These are phyloP conservation scores for Microcebus lehilahytsara DNA, from an alignment of 2,113 vertebrate species.

Conservation along the genomic window DNA sequence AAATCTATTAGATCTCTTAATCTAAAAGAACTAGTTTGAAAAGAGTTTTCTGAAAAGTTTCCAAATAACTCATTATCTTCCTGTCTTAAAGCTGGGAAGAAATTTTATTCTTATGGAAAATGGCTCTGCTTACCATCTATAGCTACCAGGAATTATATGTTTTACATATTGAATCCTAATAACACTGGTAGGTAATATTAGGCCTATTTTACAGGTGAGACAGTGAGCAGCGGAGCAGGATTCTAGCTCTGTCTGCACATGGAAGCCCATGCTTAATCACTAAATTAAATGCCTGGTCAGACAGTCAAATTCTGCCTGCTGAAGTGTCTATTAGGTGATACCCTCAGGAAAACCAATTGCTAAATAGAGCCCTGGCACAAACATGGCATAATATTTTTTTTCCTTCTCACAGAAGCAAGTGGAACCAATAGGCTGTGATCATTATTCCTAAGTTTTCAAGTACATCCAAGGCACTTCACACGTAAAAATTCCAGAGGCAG, in stretches of 20 bases:
- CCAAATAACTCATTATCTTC: conserved; percentile 35
- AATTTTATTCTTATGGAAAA: background rate
- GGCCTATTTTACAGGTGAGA: background rate
- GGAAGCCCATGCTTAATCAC: background rate
- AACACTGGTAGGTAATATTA: background rate
- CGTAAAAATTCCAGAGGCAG: background rate
- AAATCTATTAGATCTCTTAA: background rate
- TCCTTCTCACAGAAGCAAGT: background rate
- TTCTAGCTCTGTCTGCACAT: background rate
- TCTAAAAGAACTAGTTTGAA: background rate
- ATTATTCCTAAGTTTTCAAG: background rate
- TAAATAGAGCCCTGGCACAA: background rate
- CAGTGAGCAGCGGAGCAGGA: background rate
- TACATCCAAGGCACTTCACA: background rate
- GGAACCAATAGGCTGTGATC: background rate
- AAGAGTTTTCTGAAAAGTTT: background rate
- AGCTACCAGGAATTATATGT: background rate
- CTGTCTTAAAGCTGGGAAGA: background rate
- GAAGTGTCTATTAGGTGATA: background rate
- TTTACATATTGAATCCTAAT: background rate
- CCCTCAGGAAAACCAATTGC: background rate
- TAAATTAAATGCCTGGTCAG: background rate
- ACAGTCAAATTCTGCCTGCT: background rate
- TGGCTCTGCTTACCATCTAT: background rate
- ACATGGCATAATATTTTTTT: background rate